phyloP scores from a whole-genome alignment of 2,797 vertebrate species.

The Natrix natrix region DNA sequence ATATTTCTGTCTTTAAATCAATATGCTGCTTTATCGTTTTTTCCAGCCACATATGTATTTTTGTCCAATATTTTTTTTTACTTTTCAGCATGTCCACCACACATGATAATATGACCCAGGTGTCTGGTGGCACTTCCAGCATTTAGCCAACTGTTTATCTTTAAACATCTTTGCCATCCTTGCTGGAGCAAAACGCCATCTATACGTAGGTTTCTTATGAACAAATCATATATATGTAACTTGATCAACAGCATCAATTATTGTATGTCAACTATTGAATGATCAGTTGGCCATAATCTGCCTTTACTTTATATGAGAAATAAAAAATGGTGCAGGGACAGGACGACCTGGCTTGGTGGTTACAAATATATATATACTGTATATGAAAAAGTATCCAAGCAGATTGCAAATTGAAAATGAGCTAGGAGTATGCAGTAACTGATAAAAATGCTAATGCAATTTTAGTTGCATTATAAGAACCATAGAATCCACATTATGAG shows the following conservation, averaged over 20 bases:
- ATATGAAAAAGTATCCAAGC: neutral
- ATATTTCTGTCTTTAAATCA: too few species aligned
- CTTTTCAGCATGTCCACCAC: too few species aligned
- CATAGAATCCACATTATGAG: neutral
- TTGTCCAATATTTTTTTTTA: too few species aligned
- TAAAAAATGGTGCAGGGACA: neutral
- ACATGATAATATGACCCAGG: too few species aligned
- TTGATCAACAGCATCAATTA: neutral
- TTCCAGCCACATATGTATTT: too few species aligned
- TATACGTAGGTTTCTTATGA: neutral
- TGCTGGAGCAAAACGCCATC: too few species aligned
- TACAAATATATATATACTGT: neutral
- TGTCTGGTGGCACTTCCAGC: too few species aligned
- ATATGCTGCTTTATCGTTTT: too few species aligned
- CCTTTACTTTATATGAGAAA: neutral
- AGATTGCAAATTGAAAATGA: neutral
- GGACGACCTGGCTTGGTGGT: neutral
- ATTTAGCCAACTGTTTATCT: too few species aligned
- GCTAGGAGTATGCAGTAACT: neutral
- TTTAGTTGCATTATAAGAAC: constrained; percentile 1
- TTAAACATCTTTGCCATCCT: too few species aligned
- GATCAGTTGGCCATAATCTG: neutral
- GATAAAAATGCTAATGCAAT: neutral
- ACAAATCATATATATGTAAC: neutral
- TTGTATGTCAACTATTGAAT: neutral